Evolutionary conservation across 2,113 vertebrate genomes (phyloP).

Genomic region (human (Homo sapiens)): GRCh38 chr11:30280001-30280500

Average conservation of each 20-base stretch:
- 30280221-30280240: background rate
- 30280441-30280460: background rate
- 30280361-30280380: background rate
- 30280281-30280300: background rate
- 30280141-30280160: background rate
- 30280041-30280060: background rate
- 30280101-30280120: background rate
- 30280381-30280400: background rate
- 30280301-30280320: background rate
- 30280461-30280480: background rate
- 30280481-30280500: background rate
- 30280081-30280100: background rate
- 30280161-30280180: background rate
- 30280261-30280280: background rate
- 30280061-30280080: background rate
- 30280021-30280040: background rate
- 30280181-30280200: background rate
- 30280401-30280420: background rate
- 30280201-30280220: background rate
- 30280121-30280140: background rate
- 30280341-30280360: background rate
- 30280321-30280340: background rate
- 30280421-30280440: background rate
- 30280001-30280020: background rate
- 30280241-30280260: background rate